Percentiles rank a stretch among this genome's conserved stretches.
phyloP scores from a whole-genome alignment of 2,888 invertebrate species.

The Chymomyza amoena region DNA sequence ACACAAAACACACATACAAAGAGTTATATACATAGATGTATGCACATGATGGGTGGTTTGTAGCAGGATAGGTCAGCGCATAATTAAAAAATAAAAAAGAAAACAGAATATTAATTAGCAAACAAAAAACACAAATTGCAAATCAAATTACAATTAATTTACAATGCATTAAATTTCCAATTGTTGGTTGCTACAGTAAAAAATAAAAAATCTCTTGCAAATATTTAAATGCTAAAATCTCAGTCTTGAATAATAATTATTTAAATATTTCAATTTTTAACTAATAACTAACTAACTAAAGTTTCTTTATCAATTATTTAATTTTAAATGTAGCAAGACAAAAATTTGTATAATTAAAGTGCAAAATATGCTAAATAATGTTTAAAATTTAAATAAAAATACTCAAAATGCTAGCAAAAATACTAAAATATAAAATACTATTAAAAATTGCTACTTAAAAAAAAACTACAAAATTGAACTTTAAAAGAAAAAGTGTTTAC shows the following conservation, averaged over 20 bases:
- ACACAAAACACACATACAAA: slow-evolving; percentile 35
- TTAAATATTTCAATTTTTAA: background rate
- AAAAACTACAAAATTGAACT: background rate
- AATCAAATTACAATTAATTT: slow-evolving; percentile 32
- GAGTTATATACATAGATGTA: slow-evolving; percentile 42
- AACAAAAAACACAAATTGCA: slow-evolving; percentile 46
- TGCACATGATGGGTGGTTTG: slow-evolving; percentile 19
- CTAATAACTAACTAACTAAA: background rate
- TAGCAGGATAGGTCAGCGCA: slow-evolving; percentile 55
- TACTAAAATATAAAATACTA: background rate
- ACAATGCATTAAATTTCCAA: slow-evolving; percentile 49
- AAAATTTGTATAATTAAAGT: background rate
- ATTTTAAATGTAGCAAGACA: background rate
- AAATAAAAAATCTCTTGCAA: slow-evolving; percentile 25
- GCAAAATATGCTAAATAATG: background rate
- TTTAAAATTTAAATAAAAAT: background rate
- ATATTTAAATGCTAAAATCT: slow-evolving; percentile 26
- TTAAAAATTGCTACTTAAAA: background rate
- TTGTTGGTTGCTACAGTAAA: slow-evolving; percentile 28
- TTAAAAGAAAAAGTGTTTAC: background rate
- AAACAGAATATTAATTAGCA: slow-evolving; percentile 68
- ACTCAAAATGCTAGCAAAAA: background rate
- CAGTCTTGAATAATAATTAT: background rate
- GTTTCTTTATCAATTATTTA: background rate
- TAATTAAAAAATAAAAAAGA: slow-evolving; percentile 54